phyloP scores from a whole-genome alignment of 2,797 vertebrate genomes.

The Micropoecilia bifurca region DNA sequence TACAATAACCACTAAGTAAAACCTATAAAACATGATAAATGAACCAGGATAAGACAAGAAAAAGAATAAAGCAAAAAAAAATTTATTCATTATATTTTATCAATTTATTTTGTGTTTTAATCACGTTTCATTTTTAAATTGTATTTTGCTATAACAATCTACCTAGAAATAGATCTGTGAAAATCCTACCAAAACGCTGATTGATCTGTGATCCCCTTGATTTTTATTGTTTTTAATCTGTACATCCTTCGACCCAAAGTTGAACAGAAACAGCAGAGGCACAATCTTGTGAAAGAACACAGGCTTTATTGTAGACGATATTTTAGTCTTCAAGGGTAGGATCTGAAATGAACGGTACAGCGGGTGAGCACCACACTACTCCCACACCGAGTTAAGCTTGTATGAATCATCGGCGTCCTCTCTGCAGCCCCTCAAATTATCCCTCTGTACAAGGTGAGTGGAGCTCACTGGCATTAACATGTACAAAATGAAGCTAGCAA shows the following conservation, averaged over 20 bases:
- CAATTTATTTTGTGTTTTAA: background rate
- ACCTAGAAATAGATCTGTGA: background rate
- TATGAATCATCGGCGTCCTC: constrained; percentile 51
- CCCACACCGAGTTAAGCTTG: constrained; percentile 58
- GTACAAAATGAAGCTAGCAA: constrained; percentile 49
- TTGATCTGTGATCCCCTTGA: background rate
- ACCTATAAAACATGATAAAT: too few relatives aligned
- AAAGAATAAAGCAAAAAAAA: too few relatives aligned
- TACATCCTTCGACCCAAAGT: constrained; percentile 14
- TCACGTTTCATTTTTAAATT: background rate
- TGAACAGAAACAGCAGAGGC: constrained; percentile 34
- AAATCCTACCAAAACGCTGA: background rate
- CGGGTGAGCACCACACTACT: constrained; percentile 59
- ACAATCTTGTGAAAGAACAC: constrained; percentile 42
- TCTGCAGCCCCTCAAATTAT: constrained; percentile 53
- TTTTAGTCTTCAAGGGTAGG: constrained; percentile 52
- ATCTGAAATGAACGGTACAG: constrained; percentile 66
- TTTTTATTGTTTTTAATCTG: background rate
- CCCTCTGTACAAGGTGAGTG: constrained; percentile 45
- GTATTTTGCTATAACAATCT: background rate
- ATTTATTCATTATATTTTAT: background rate
- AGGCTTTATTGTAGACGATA: constrained; percentile 72
- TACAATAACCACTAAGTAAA: too few relatives aligned
- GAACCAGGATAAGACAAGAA: too few relatives aligned
- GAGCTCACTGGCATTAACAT: constrained; percentile 44